These are phyloP conservation scores for Yponomeuta malinellus DNA, from an alignment of 2,888 invertebrate genomes.

Conservation along the genomic window DNA sequence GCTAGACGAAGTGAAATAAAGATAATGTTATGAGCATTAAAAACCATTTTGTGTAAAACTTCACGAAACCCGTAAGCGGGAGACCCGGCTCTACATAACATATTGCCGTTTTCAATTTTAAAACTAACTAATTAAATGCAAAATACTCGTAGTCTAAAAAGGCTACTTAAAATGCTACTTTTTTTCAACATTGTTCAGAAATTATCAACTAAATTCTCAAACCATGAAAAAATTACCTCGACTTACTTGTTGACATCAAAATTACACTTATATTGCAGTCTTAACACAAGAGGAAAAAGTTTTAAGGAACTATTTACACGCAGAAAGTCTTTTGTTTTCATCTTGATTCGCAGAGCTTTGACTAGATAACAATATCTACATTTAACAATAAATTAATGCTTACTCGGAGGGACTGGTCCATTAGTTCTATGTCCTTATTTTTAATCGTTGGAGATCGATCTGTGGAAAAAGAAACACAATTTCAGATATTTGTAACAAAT, in stretches of 20 bases:
- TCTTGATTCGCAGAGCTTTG: constrained; percentile 33
- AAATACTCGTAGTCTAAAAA: too few relatives aligned
- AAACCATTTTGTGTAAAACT: too few relatives aligned
- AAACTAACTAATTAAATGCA: too few relatives aligned
- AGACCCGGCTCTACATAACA: too few relatives aligned
- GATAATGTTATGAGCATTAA: too few relatives aligned
- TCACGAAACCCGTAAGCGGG: too few relatives aligned
- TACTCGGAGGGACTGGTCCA: constrained; percentile 66
- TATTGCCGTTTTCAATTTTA: too few relatives aligned
- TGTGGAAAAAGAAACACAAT: constrained; percentile 42
- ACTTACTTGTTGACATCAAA: not conserved
- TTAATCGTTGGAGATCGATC: constrained; percentile 29
- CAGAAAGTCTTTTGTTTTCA: constrained; percentile 17
- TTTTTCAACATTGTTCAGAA: too few relatives aligned
- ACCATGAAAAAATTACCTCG: too few relatives aligned
- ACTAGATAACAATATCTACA: constrained; percentile 60
- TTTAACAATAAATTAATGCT: constrained; percentile 42
- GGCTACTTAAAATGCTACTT: too few relatives aligned
- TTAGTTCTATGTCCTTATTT: constrained; percentile 22
- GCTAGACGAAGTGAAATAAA: too few relatives aligned
- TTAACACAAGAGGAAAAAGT: constrained; percentile 19
- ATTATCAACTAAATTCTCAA: too few relatives aligned
- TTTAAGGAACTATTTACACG: constrained; percentile 50
- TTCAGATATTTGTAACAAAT: not conserved
- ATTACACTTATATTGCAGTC: constrained; percentile 5